A percentile compares a stretch with the other conserved stretches of the same genome.
Evolutionary conservation across 2,113 vertebrate genomes (phyloP).

Genomic region (Struthio camelus): DNA sequence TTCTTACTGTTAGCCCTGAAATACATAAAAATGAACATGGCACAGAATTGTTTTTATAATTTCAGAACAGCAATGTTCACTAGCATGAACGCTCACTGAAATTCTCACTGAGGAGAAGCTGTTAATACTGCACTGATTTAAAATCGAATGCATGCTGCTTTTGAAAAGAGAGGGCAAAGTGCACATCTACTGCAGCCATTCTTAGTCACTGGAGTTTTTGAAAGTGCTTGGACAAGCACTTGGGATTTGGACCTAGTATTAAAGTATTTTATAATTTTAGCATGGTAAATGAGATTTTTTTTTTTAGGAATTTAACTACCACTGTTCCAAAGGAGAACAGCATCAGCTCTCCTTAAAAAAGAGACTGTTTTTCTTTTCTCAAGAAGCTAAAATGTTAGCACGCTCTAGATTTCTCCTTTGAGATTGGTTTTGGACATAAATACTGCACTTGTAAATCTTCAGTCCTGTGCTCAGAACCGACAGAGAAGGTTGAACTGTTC

Average conservation of each 20-base stretch:
- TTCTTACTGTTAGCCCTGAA: background rate
- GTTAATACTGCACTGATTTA: background rate
- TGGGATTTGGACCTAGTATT: background rate
- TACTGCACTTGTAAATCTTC: background rate
- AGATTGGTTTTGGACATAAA: background rate
- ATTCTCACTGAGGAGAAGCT: background rate
- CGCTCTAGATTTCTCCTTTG: background rate
- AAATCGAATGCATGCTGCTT: background rate
- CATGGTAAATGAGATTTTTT: background rate
- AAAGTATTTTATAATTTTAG: background rate
- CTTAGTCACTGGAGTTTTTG: slow-evolving; percentile 3
- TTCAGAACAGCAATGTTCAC: background rate
- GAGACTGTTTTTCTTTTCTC: background rate
- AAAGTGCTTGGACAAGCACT: background rate
- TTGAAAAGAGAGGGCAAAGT: background rate
- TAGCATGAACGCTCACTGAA: background rate
- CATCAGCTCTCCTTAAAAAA: background rate
- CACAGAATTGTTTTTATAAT: background rate
- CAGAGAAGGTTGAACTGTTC: background rate
- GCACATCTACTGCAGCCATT: background rate
- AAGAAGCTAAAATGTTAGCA: background rate
- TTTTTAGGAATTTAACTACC: background rate
- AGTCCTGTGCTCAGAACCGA: background rate
- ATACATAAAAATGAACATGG: background rate
- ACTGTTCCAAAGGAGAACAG: background rate